Conservation (phyloP, 1,140 invertebrate genomes). For the Philopotamus ludificatus region DNA sequence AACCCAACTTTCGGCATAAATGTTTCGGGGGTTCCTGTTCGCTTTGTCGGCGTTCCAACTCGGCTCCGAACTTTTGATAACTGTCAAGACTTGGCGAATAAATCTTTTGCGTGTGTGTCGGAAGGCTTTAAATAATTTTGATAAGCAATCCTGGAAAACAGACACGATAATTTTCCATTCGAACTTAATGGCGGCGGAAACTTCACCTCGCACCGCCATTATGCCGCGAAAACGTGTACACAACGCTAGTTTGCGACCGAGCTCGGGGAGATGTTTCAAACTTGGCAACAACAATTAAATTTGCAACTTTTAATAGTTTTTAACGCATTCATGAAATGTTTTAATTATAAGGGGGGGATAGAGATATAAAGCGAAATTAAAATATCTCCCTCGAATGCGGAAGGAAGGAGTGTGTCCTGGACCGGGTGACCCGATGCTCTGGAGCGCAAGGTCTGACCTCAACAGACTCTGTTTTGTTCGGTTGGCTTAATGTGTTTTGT, state of each 20-base stretch:
- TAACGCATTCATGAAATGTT: no score
- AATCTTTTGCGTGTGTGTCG: not conserved
- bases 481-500: conserved; percentile 14
- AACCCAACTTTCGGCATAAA: conserved; percentile 1
- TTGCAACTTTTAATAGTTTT: no score
- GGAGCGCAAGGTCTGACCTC: not conserved
- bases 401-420: no score
- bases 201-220: no score
- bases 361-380: no score
- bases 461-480: conserved; percentile 12
- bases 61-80: conserved; percentile 4
- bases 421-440: not conserved
- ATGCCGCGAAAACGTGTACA: no score
- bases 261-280: no score
- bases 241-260: no score
- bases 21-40: not conserved
- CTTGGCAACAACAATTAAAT: no score
- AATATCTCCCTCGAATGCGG: no score
- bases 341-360: no score
- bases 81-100: conserved; percentile 3
- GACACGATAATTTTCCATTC: not conserved
- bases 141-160: not conserved
- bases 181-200: not conserved
- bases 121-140: not conserved
- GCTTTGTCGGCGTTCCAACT: not conserved